phyloP scores from a whole-genome alignment of 1,140 invertebrate species.

The Homarus americanus region DNA sequence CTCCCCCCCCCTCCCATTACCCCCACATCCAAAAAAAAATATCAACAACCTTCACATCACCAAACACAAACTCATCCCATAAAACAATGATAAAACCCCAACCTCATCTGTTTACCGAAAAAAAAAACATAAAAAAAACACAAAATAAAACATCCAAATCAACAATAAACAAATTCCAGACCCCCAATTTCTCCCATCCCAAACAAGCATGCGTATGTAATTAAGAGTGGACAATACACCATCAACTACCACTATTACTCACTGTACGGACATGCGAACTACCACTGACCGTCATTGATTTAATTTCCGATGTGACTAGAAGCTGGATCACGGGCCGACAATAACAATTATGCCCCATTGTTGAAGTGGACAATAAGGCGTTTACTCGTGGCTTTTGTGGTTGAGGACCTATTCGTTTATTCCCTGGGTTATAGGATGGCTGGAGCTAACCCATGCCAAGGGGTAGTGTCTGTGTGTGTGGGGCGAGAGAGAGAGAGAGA shows the following conservation, averaged over 20 bases:
- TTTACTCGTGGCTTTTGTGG: constrained; percentile 60
- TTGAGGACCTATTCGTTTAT: constrained; percentile 55
- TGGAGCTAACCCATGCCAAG: constrained; percentile 26
- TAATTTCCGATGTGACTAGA: constrained; percentile 67
- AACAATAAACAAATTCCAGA: too few relatives aligned
- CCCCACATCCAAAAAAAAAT: too few relatives aligned
- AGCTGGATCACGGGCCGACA: constrained; percentile 59
- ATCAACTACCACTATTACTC: constrained; percentile 54
- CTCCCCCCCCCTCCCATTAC: too few relatives aligned
- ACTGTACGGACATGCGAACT: constrained; percentile 55
- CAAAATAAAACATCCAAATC: too few relatives aligned
- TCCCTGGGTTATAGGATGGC: constrained; percentile 57
- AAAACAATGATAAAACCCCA: too few relatives aligned
- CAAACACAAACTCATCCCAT: too few relatives aligned
- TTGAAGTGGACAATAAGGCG: constrained; percentile 60
- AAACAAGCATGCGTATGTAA: constrained; percentile 24
- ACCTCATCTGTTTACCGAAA: too few relatives aligned
- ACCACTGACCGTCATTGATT: constrained; percentile 66
- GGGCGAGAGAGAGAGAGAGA: constrained; percentile 62
- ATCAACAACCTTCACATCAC: too few relatives aligned
- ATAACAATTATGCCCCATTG: constrained; percentile 70
- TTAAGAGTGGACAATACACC: constrained; percentile 7
- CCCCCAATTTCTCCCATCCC: neutral
- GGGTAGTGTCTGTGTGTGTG: too few relatives aligned
- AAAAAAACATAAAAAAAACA: too few relatives aligned